Percentiles rank a stretch among this genome's conserved stretches.
Evolutionary conservation across 2,113 vertebrate genomes (phyloP).

Genomic region (Arvicanthis niloticus): DNA sequence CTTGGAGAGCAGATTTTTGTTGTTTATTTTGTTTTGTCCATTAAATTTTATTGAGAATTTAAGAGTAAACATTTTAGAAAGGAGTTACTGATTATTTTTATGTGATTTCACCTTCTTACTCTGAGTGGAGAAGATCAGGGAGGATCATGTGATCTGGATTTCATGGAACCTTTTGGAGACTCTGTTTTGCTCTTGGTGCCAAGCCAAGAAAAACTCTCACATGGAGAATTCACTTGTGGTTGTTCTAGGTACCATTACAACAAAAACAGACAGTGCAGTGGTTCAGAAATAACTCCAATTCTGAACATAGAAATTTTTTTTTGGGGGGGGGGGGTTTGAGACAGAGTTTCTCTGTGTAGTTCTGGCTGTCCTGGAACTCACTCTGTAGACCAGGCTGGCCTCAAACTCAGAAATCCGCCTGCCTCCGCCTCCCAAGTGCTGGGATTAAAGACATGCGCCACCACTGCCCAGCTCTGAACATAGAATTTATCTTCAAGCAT

Average conservation of each 20-base stretch:
- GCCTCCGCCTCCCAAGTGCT: no score
- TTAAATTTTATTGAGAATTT: background rate
- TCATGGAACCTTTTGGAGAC: constrained; percentile 1
- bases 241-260: background rate
- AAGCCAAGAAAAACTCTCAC: background rate
- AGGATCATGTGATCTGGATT: background rate
- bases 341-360: no score
- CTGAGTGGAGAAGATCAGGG: background rate
- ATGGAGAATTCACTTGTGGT: background rate
- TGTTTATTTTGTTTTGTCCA: background rate
- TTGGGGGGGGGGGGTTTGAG: no score
- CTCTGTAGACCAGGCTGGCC: no score
- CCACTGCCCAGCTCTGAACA: no score
- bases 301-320: background rate
- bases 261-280: background rate
- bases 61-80: constrained; percentile 37
- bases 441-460: no score
- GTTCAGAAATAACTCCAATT: background rate
- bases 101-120: background rate
- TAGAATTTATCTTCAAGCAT: background rate
- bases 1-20: background rate
- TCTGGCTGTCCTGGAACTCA: no score
- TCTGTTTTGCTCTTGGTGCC: background rate
- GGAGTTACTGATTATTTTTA: background rate
- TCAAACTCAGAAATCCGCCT: no score